Conservation (phyloP, 1,140 invertebrate species). For the Temnothorax nylanderi region DNA sequence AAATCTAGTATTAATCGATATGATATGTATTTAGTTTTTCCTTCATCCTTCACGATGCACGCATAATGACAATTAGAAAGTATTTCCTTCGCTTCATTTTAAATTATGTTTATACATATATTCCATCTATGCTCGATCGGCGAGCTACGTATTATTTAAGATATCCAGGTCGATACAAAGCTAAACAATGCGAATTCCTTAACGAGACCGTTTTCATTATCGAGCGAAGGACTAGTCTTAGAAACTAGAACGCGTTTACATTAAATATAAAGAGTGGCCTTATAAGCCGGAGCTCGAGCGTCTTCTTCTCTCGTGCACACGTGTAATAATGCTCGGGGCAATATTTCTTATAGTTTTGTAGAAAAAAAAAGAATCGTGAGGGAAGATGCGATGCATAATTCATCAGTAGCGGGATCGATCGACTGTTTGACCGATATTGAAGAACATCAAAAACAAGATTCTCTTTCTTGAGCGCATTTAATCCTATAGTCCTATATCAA, state of each 20-base stretch:
- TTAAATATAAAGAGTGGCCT: constrained; percentile 73
- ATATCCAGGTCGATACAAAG: constrained; percentile 22
- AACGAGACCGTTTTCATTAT: constrained; percentile 77
- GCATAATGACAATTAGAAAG: background rate
- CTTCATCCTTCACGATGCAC: background rate
- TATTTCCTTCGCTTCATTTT: background rate
- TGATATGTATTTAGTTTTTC: background rate
- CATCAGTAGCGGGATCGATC: constrained; percentile 37
- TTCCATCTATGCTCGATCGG: background rate
- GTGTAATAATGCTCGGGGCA: constrained; percentile 49
- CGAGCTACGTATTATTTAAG: background rate
- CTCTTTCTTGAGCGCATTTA: background rate
- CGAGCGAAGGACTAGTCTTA: constrained; percentile 68
- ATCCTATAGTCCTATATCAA: background rate
- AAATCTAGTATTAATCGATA: background rate
- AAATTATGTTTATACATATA: background rate
- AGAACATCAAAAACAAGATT: background rate
- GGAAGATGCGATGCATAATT: constrained; percentile 45
- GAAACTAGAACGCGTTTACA: constrained; percentile 72
- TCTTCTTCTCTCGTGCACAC: constrained; percentile 45
- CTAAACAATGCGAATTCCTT: constrained; percentile 65
- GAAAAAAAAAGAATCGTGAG: constrained; percentile 23
- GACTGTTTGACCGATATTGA: constrained; percentile 3
- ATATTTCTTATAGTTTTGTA: constrained; percentile 47
- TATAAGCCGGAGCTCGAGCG: constrained; percentile 28